These are phyloP conservation scores for Nemapogon koenigi DNA, from an alignment of 2,888 invertebrate genomes.

Conservation along the genomic window DNA sequence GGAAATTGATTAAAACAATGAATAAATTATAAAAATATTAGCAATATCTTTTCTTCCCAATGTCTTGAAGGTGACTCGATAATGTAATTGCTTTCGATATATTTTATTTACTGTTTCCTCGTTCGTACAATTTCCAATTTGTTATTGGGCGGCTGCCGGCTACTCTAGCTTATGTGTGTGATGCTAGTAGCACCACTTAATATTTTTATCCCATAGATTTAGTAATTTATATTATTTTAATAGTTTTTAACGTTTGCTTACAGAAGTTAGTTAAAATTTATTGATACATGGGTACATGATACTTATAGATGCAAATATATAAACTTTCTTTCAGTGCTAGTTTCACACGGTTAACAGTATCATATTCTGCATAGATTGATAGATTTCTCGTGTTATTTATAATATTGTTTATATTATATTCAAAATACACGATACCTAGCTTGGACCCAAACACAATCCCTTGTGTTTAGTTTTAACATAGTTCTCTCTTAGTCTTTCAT, in stretches of 20 bases:
- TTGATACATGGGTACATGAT: neutral
- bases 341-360: too few species aligned
- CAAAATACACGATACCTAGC: too few species aligned
- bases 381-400: too few species aligned
- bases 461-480: too few species aligned
- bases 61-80: conserved; percentile 17
- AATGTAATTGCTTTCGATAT: conserved; percentile 31
- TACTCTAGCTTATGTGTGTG: neutral
- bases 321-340: too few species aligned
- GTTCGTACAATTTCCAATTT: conserved; percentile 37
- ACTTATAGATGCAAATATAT: too few species aligned
- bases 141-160: conserved; percentile 19
- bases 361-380: too few species aligned
- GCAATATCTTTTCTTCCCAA: conserved; percentile 1
- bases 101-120: conserved; percentile 34
- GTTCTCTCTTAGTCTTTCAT: too few species aligned
- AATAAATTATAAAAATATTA: conserved; percentile 2
- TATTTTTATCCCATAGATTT: neutral
- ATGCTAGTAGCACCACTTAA: neutral
- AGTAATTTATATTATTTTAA: neutral
- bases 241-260: neutral
- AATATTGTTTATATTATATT: too few species aligned
- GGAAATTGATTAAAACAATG: neutral
- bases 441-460: too few species aligned
- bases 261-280: neutral